These are phyloP conservation scores for Schlechtendalia chinensis DNA, from an alignment of 1,140 invertebrate genomes.

Conservation along the genomic window DNA sequence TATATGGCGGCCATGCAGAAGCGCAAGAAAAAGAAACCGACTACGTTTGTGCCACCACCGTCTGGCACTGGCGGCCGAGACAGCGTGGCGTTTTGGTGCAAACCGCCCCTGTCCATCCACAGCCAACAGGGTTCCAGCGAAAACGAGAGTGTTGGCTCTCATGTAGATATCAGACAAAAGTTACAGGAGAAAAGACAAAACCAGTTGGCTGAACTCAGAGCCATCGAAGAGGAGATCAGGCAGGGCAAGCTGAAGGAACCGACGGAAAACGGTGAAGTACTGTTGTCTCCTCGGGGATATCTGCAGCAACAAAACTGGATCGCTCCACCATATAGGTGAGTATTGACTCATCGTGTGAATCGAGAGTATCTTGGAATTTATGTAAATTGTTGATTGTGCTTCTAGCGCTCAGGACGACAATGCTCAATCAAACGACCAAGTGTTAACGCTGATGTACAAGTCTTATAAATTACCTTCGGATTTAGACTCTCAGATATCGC, in stretches of 20 bases:
- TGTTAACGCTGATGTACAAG: constrained; percentile 58
- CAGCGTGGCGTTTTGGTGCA: constrained; percentile 74
- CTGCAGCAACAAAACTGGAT: constrained; percentile 54
- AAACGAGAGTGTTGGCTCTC: constrained; percentile 69
- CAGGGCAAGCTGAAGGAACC: constrained; percentile 70
- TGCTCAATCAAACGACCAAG: constrained; percentile 49
- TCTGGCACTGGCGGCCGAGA: constrained; percentile 56
- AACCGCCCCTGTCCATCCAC: constrained; percentile 63
- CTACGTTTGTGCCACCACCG: constrained; percentile 79
- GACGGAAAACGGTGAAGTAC: constrained; percentile 56
- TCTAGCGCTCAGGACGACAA: constrained; percentile 28
- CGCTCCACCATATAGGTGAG: constrained; percentile 53
- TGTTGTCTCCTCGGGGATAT: constrained; percentile 52
- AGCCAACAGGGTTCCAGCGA: constrained; percentile 62
- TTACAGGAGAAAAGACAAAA: constrained; percentile 85
- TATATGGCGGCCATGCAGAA: constrained; percentile 61
- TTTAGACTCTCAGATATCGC: constrained; percentile 73
- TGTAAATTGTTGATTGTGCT: neutral
- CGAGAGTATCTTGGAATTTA: neutral
- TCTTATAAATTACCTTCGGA: constrained; percentile 65
- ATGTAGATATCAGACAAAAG: constrained; percentile 83
- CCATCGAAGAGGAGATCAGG: constrained; percentile 81
- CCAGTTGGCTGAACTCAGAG: constrained; percentile 75
- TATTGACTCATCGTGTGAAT: neutral
- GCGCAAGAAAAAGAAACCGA: constrained; percentile 86